Conservation (phyloP, 1,140 invertebrate species). For the Formica selysi region DNA sequence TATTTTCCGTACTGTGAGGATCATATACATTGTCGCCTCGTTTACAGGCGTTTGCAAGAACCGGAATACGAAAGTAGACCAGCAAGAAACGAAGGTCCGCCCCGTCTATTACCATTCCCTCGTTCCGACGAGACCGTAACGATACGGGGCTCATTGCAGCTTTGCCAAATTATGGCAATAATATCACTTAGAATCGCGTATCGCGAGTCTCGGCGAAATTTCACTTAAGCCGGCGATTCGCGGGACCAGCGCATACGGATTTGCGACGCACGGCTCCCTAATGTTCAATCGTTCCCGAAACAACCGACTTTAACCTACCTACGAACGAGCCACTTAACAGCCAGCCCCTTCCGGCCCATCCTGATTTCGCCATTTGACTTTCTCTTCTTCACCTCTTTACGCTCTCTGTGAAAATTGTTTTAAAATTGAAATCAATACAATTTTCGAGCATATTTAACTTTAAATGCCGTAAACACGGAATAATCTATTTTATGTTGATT, state of each 20-base stretch:
- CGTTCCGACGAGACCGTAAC: constrained; percentile 51
- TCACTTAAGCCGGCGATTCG: constrained; percentile 69
- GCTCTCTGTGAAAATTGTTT: not conserved
- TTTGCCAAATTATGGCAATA: constrained; percentile 75
- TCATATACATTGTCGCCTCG: constrained; percentile 47
- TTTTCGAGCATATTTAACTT: not conserved
- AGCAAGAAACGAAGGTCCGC: not conserved
- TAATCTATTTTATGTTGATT: not conserved
- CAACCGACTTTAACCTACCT: constrained; percentile 63
- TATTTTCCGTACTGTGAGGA: constrained; percentile 31
- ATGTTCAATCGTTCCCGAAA: constrained; percentile 67
- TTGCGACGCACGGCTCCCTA: constrained; percentile 37
- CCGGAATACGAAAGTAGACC: constrained; percentile 26
- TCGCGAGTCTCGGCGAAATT: constrained; percentile 58
- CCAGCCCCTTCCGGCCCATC: not conserved
- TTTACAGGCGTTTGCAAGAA: constrained; percentile 55
- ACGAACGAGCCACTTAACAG: constrained; percentile 67
- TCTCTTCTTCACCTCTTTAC: not conserved
- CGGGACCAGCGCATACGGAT: constrained; percentile 44
- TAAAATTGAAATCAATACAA: constrained; percentile 7
- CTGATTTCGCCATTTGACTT: constrained; percentile 9
- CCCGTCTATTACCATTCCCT: not conserved
- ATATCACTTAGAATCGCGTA: constrained; percentile 64
- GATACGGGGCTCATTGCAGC: constrained; percentile 42
- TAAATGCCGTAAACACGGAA: not conserved